Base-by-base conservation (phyloP, 35 echinoderm and acorn worm genomes). In the Apostichopus californicus region DNA sequence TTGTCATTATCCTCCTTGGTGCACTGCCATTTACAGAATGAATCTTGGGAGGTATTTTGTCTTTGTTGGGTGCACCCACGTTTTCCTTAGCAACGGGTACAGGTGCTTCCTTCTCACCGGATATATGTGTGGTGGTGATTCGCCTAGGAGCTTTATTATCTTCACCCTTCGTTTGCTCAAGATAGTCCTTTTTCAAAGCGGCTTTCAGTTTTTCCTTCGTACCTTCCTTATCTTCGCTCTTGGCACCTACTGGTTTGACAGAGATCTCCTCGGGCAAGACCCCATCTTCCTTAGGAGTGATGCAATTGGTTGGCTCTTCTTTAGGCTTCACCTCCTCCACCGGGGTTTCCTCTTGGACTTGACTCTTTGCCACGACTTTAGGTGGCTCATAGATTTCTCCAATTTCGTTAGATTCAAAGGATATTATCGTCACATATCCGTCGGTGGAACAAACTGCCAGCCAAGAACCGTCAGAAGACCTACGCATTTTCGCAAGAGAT, bases 341-440 rank as follows among this genome's bases (percentile, higher is more conserved):
- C 3, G 61, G 15, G 13, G 23, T 46, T 20, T 18, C n/a, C 72
- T 73, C 86, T 66, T 21, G n/a, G 46, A 64, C 55, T 54, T 24
- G 20, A 17, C 17, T 9, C 6, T 55, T 15, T 8, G 52, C 86
- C 4, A 73, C 61, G 8, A 89, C 86, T 73, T 89, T 75, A 8
- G 84, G 90, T 86, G 93, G 73, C 73, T 88, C 91, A 70, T 92
- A 96, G n/a, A 79, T 92, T 10, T 86, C 83, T 18, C 97, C 97
- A 14, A 99, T 89, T 89, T 99, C 97, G 56, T 86, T 90, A 15
- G 90, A 52, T 87, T 99, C 97, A 92, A 99, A 99, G 9, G 95
- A 58, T 55, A 99, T 89, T 23, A 99, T 68, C 23, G 97, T 92
- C 24, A 93, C 94, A 83, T 95, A 99, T 10, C 97, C 97, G 83